A percentile compares a stretch with the other conserved stretches of the same genome.
These are phyloP conservation scores for Cybosia mesomella DNA, from an alignment of 2,888 invertebrate species.

Conservation along the genomic window DNA sequence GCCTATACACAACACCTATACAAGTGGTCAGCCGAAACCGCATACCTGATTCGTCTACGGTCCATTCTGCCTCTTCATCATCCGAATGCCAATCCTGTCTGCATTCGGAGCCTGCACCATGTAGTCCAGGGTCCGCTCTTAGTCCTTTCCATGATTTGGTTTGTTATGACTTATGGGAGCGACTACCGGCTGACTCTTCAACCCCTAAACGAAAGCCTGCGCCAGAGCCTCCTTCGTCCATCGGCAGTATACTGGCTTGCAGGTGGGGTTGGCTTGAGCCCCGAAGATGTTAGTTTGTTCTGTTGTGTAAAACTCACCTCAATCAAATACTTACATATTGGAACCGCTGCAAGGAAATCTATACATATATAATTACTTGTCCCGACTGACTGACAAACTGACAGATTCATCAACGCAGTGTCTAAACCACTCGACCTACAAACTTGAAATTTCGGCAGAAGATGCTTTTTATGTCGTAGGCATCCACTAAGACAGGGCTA, in stretches of 20 bases:
- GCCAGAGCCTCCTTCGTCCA: too few relatives aligned
- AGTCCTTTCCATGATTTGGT: not conserved
- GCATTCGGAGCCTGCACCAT: not conserved
- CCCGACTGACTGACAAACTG: too few relatives aligned
- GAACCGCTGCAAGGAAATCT: not conserved
- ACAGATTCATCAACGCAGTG: too few relatives aligned
- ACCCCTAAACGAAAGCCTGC: not conserved
- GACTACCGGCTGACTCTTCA: not conserved
- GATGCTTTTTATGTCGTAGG: too few relatives aligned
- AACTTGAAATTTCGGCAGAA: too few relatives aligned
- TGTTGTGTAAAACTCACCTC: not conserved
- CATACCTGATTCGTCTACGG: conserved; percentile 3
- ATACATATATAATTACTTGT: too few relatives aligned
- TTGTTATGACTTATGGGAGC: not conserved
- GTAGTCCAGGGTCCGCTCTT: too few relatives aligned
- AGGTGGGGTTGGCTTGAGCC: not conserved
- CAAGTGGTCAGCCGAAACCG: not conserved
- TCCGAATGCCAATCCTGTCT: not conserved
- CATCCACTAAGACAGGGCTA: too few relatives aligned
- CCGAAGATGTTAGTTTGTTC: not conserved
- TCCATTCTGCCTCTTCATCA: not conserved
- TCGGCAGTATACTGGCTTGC: too few relatives aligned
- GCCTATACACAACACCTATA: not conserved
- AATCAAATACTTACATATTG: not conserved
- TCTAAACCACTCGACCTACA: too few relatives aligned